Evolutionary conservation across 1,140 invertebrate species (phyloP).

Genomic region (Hypsibius dujardini): DNA sequence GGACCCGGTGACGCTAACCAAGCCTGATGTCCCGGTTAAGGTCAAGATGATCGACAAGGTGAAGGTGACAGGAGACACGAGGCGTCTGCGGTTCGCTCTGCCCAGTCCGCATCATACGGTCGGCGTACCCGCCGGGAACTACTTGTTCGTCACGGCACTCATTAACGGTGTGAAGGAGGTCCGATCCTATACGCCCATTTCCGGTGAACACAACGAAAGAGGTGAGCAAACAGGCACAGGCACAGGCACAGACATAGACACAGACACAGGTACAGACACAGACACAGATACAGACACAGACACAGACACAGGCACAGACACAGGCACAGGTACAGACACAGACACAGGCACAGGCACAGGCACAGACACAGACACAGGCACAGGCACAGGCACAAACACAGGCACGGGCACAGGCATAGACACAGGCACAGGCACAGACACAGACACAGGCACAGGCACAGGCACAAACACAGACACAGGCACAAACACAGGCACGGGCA

Average conservation of each 20-base stretch:
- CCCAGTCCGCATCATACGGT: neutral
- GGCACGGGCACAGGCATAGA: too few relatives aligned
- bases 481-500: too few relatives aligned
- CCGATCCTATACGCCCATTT: neutral
- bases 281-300: neutral
- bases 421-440: too few relatives aligned
- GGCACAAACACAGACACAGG: too few relatives aligned
- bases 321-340: too few relatives aligned
- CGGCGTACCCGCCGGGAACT: neutral
- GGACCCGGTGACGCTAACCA: neutral
- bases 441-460: too few relatives aligned
- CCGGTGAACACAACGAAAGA: neutral
- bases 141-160: neutral
- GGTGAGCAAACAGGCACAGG: neutral
- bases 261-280: too few relatives aligned
- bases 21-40: neutral
- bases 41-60: neutral
- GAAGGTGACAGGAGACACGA: neutral
- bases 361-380: too few relatives aligned
- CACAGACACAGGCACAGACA: neutral
- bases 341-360: too few relatives aligned
- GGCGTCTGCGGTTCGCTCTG: neutral
- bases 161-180: slow-evolving; percentile 4
- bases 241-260: too few relatives aligned
- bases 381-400: too few relatives aligned